A percentile compares a stretch with the other conserved stretches of the same genome.
These are phyloP conservation scores for Calliphora vicina DNA, from an alignment of 1,140 invertebrate genomes.

Conservation along the genomic window DNA sequence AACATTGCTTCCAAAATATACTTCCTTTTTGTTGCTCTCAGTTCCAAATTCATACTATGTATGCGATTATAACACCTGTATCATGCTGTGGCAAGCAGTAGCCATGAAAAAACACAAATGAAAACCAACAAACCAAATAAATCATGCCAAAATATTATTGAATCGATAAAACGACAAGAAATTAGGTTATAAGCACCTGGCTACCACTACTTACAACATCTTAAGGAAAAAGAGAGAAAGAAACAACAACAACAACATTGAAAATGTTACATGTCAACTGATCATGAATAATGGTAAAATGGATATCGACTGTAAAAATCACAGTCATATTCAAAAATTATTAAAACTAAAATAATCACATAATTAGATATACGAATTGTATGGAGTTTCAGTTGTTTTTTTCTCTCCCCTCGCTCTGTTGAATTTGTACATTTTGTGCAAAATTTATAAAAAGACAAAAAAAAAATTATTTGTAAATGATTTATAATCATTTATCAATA, in stretches of 20 bases:
- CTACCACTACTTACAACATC: background rate
- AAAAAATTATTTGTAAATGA: background rate
- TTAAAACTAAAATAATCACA: background rate
- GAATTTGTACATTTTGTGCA: background rate
- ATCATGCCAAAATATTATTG: background rate
- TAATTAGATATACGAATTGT: background rate
- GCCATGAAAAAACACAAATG: background rate
- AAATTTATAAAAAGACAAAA: background rate
- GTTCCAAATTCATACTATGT: background rate
- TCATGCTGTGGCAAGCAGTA: background rate
- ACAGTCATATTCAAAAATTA: background rate
- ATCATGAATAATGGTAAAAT: slow-evolving; percentile 2
- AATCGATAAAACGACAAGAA: slow-evolving; percentile 16
- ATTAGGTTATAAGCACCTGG: slow-evolving; percentile 9
- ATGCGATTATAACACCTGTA: background rate
- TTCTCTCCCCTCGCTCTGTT: too few relatives aligned
- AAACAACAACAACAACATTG: background rate
- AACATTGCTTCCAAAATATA: too few relatives aligned
- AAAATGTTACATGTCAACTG: background rate
- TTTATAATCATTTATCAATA: slow-evolving; percentile 14
- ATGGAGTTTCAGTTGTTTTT: background rate
- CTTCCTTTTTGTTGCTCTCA: background rate
- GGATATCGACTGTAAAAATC: background rate
- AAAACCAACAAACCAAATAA: background rate
- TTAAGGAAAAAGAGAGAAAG: background rate